Base-by-base conservation (phyloP, 2,888 invertebrate genomes). In the Oscheius myriophilus region DNA sequence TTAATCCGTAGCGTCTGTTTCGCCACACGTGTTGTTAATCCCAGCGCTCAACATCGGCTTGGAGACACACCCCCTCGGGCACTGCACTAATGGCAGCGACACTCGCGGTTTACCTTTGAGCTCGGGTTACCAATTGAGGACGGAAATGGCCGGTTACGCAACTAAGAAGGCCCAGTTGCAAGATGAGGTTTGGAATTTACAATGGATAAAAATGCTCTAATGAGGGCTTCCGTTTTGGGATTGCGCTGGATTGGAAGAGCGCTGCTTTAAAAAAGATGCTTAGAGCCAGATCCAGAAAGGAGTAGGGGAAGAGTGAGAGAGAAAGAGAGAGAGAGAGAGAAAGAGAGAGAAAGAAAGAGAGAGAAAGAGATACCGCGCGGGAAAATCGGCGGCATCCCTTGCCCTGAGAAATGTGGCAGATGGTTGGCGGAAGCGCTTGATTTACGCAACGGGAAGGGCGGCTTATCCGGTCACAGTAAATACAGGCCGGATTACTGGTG, bases 11-110 rank as follows among this genome's bases (percentile, higher is more conserved):
- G 26, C 61, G 61, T 61, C 61, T 61, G 61, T 21, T 42, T 57
- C 57, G 42, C 39, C 41, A 61, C 61, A 61, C 61, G 61, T 61
- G 61, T 61, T 49, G 46, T 49, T 61, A 61, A 61, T 61, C 61
- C 61, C 18, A 21, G 58, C 16, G 57, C 57, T 41, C 42, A 58
- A 54, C 54, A 33, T 54, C n/a, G n/a, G n/a, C n/a, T n/a, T 54
- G 54, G 33, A 43, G 43, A 41, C 41, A 57, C 42, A 33, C 33
- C 33, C 33, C 33, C 33, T 33, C 45, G 59, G 46, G 45, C 23
- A 59, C 61, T 23, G 61, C 61, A 33, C 61, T 46, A 49, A 33
- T 46, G 58, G 57, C 33, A 57, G 42, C 7, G 57, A 46, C 33
- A 33, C 33, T 33, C 33, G 33, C 33, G 33, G 33, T 33, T 33